Evolutionary conservation across 2,888 invertebrate genomes (phyloP).

Genomic region (Lordiphosa fenestrarum): DNA sequence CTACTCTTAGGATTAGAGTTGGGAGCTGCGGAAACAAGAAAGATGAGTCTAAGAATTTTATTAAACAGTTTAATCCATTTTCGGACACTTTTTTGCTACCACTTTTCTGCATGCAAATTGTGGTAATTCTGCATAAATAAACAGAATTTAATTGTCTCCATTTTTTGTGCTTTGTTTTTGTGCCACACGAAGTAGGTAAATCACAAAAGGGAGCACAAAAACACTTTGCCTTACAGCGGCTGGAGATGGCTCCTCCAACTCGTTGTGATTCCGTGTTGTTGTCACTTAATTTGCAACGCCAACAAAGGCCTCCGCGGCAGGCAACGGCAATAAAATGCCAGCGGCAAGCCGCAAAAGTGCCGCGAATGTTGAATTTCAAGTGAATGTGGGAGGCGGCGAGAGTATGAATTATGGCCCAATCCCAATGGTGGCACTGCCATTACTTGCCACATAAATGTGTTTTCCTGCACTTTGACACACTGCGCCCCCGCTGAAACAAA

Average conservation of each 20-base stretch:
- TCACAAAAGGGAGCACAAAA: constrained; percentile 6
- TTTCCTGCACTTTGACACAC: constrained; percentile 4
- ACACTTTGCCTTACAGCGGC: not conserved
- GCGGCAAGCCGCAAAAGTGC: constrained; percentile 28
- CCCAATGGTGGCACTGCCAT: not conserved
- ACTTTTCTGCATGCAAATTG: too few species aligned
- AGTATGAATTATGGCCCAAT: constrained; percentile 8
- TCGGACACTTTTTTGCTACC: too few species aligned
- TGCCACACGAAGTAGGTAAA: not conserved
- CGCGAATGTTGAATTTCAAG: constrained; percentile 1
- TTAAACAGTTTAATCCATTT: too few species aligned
- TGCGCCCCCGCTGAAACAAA: too few species aligned
- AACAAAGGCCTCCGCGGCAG: constrained; percentile 18
- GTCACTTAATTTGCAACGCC: constrained; percentile 26
- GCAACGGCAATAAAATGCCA: constrained; percentile 25
- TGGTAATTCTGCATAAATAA: too few species aligned
- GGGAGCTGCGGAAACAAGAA: too few species aligned
- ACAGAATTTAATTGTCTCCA: too few species aligned
- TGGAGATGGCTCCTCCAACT: not conserved
- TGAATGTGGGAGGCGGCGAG: constrained; percentile 14
- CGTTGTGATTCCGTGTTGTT: not conserved
- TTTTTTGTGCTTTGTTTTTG: too few species aligned
- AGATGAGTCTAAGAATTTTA: too few species aligned
- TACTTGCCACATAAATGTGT: constrained; percentile 11
- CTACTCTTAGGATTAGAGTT: too few species aligned